phyloP scores from a whole-genome alignment of 2,113 vertebrate genomes.

The Myiozetetes cayanensis region DNA sequence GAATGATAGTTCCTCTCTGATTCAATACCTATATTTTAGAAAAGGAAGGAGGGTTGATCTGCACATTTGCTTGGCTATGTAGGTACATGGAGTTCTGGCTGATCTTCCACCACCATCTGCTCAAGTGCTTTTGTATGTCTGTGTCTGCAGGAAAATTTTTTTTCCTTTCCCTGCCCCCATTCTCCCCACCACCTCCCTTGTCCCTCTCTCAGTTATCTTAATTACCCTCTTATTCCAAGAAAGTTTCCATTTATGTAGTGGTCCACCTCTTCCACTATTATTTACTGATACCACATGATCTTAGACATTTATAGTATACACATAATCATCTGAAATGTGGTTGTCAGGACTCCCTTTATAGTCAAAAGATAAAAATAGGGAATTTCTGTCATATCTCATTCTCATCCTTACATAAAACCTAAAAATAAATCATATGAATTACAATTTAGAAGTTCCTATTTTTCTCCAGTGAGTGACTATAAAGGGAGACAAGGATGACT shows the following conservation, averaged over 20 bases:
- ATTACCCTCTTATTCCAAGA: background rate
- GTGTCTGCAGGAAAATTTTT: background rate
- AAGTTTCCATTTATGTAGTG: background rate
- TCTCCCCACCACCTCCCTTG: accelerated
- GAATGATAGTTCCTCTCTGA: background rate
- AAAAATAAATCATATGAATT: constrained; percentile 44
- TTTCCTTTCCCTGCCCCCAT: background rate
- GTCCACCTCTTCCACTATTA: background rate
- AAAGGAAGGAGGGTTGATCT: background rate
- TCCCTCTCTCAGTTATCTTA: background rate
- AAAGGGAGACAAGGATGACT: constrained; percentile 19
- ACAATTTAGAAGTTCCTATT: background rate
- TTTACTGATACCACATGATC: background rate
- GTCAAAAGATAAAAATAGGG: constrained; percentile 3
- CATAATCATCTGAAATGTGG: background rate
- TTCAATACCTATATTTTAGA: background rate
- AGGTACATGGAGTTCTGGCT: background rate
- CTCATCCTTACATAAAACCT: constrained; percentile 4
- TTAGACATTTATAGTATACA: background rate
- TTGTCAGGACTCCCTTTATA: constrained; percentile 6
- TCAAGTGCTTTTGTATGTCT: background rate
- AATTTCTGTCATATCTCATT: background rate
- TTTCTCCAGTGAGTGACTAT: constrained; percentile 26
- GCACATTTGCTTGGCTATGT: background rate
- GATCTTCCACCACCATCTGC: constrained; percentile 9